These are phyloP conservation scores for Alexandromys fortis DNA, from an alignment of 2,113 vertebrate species.

Conservation along the genomic window DNA sequence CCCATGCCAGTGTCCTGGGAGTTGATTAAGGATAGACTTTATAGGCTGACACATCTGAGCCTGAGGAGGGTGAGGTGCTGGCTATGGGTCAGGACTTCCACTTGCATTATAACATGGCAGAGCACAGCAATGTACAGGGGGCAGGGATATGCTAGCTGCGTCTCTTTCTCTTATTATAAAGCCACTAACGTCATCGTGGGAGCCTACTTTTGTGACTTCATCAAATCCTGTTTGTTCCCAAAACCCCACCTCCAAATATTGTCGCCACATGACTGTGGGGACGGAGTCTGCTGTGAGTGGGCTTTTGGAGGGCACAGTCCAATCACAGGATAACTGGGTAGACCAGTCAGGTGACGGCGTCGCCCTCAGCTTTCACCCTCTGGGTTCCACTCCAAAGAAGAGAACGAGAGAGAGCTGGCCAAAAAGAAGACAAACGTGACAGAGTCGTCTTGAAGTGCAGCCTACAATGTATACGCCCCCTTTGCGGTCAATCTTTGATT, in stretches of 20 bases:
- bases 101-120: not conserved
- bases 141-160: not conserved
- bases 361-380: not conserved
- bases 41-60: not conserved
- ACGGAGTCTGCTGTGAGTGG: not conserved
- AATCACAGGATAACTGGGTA: not conserved
- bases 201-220: not conserved
- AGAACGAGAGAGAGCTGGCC: not conserved
- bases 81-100: not conserved
- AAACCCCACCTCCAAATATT: not conserved
- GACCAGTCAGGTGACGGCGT: not conserved
- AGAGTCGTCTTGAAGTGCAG: not conserved
- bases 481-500: not conserved
- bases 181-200: not conserved
- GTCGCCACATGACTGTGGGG: not conserved
- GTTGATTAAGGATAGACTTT: not conserved
- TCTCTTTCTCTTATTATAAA: not conserved
- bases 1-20: not conserved
- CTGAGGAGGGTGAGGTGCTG: not conserved
- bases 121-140: not conserved
- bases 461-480: not conserved
- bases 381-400: not conserved
- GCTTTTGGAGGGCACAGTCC: not conserved
- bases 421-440: not conserved
- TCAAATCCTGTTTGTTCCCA: not conserved